phyloP scores from a whole-genome alignment of 2,888 invertebrate genomes.

The Cheiracanthium punctorium region DNA sequence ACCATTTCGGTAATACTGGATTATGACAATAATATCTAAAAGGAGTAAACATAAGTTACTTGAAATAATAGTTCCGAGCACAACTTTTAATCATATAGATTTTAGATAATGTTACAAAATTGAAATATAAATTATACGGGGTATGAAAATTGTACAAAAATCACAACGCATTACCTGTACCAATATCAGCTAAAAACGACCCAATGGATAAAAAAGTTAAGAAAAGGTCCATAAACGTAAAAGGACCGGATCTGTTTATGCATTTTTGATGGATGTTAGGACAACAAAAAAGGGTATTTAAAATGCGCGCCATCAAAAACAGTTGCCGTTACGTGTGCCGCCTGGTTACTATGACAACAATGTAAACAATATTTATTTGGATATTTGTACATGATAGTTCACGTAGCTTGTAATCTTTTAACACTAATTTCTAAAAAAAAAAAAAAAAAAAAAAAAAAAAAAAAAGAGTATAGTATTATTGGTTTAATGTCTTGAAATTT shows the following conservation, averaged over 20 bases:
- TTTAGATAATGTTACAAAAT: too few species aligned
- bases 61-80: too few species aligned
- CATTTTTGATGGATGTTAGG: constrained; percentile 12
- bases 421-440: too few species aligned
- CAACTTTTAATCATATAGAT: too few species aligned
- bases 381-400: too few species aligned
- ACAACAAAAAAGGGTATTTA: constrained; percentile 24
- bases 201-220: constrained; percentile 80
- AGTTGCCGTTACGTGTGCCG: neutral
- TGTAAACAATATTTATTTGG: too few species aligned
- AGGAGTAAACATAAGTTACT: constrained; percentile 8
- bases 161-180: constrained; percentile 80
- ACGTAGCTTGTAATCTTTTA: too few species aligned
- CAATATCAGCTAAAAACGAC: constrained; percentile 80
- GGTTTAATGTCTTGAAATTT: too few species aligned
- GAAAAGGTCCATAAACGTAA: constrained; percentile 79
- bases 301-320: constrained; percentile 51
- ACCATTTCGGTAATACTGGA: constrained; percentile 50
- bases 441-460: too few species aligned
- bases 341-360: too few species aligned
- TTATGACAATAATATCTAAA: constrained; percentile 61
- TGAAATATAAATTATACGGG: neutral
- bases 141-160: neutral
- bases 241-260: constrained; percentile 71
- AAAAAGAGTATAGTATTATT: too few species aligned